Evolutionary conservation across 1,140 invertebrate genomes (phyloP).

Genomic region (Platyscapa corneri): DNA sequence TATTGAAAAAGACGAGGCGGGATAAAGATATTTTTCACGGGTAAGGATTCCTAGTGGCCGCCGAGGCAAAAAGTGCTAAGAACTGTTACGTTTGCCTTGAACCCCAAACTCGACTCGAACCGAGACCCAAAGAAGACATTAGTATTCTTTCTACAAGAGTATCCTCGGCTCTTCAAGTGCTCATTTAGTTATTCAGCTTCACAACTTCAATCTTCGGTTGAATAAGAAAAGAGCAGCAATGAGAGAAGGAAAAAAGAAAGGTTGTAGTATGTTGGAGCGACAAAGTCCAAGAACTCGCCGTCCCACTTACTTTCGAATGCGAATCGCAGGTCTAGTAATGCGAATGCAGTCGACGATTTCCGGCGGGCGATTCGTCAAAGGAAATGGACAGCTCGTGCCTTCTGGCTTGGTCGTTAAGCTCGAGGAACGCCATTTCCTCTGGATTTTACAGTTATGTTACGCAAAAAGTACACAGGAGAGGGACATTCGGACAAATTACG

Average conservation of each 20-base stretch:
- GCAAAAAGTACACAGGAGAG: slow-evolving; percentile 2
- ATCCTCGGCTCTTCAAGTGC: not conserved
- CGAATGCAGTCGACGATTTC: slow-evolving; percentile 37
- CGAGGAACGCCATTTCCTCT: slow-evolving; percentile 23
- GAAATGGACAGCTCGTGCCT: slow-evolving; percentile 33
- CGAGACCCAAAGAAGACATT: not conserved
- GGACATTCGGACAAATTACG: slow-evolving; percentile 4
- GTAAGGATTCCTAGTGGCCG: not conserved
- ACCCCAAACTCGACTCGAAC: not conserved
- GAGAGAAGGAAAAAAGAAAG: not conserved
- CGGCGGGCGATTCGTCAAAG: slow-evolving; percentile 38
- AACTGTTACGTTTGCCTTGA: not conserved
- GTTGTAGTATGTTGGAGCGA: not conserved
- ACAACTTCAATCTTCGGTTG: slow-evolving; percentile 5
- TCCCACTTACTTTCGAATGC: slow-evolving; percentile 27
- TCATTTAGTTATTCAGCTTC: slow-evolving; percentile 27
- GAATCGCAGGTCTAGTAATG: slow-evolving; percentile 38
- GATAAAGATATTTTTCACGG: no score
- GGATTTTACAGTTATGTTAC: slow-evolving; percentile 15
- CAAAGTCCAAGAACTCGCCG: not conserved
- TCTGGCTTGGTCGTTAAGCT: slow-evolving; percentile 10
- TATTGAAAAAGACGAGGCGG: no score
- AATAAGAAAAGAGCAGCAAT: not conserved
- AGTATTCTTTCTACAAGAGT: not conserved
- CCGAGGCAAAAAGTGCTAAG: not conserved